Conservation (phyloP, 2,888 invertebrate species). For the Halictus quadricinctus region DNA sequence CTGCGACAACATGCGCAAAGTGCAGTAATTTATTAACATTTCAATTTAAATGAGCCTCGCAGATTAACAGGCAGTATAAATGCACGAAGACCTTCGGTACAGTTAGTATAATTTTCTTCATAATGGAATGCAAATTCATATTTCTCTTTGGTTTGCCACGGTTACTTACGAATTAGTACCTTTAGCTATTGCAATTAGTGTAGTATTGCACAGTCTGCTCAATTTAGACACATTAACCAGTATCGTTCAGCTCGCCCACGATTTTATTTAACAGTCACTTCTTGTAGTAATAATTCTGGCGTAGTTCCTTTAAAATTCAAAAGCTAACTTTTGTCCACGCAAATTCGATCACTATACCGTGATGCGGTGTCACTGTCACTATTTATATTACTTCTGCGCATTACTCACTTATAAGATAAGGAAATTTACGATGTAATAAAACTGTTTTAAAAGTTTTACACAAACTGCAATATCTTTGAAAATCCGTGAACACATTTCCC, state of each 20-base stretch:
- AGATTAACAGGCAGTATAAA: neutral
- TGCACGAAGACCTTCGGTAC: neutral
- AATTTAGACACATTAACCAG: neutral
- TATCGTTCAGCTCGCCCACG: neutral
- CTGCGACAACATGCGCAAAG: neutral
- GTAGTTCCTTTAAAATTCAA: neutral
- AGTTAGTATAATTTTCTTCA: neutral
- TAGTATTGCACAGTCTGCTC: neutral
- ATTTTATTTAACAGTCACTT: neutral
- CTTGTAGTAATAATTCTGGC: neutral
- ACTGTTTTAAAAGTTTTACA: neutral
- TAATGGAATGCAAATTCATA: neutral
- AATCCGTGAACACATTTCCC: neutral
- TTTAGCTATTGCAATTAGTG: neutral
- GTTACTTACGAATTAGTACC: neutral
- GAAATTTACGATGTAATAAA: neutral
- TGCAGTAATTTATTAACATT: neutral
- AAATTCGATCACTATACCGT: neutral
- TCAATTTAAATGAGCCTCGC: neutral
- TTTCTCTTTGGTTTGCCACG: neutral
- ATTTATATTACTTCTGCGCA: neutral
- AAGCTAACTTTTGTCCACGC: neutral
- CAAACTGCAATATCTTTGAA: too few species aligned
- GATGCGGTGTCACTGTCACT: neutral
- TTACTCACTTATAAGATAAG: neutral